Percentiles rank a stretch among this genome's conserved stretches.
Conservation (phyloP, 2,113 vertebrate genomes). For the Genyomyrus donnyi region DNA sequence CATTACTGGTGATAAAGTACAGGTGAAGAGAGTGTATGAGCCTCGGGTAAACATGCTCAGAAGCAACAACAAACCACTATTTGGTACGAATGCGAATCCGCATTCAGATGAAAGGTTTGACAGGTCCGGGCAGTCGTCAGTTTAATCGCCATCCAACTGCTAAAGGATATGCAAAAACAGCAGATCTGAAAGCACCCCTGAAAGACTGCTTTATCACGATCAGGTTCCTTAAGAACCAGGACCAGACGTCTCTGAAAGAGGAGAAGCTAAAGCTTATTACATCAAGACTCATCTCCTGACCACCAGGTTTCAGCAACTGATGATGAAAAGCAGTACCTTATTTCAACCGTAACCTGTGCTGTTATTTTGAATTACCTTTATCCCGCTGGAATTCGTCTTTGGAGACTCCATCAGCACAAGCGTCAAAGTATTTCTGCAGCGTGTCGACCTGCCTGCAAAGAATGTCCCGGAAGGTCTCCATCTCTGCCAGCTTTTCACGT, state of each 20-base stretch:
- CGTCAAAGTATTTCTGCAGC: slow-evolving; percentile 65
- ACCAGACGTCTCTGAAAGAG: neutral
- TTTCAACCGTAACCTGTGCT: neutral
- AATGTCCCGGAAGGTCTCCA: slow-evolving; percentile 98
- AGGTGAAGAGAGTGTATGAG: neutral
- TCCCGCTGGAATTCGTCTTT: slow-evolving; percentile 92
- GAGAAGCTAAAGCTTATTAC: neutral
- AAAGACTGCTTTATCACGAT: neutral
- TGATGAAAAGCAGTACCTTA: neutral
- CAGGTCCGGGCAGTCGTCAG: neutral
- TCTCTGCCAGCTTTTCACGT: slow-evolving; percentile 92
- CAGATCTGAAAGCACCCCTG: neutral
- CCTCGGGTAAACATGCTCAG: neutral
- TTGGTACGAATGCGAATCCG: neutral
- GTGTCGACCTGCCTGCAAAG: slow-evolving; percentile 70
- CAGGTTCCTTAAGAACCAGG: neutral
- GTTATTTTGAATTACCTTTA: slow-evolving; percentile 64
- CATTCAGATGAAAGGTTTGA: neutral
- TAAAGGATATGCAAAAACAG: neutral
- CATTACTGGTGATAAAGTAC: neutral
- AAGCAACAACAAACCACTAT: neutral
- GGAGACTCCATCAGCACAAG: slow-evolving; percentile 79
- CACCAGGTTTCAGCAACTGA: neutral
- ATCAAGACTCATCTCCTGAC: neutral
- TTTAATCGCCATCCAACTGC: neutral